Base-by-base conservation (phyloP, 2,888 invertebrate species). In the Helleia helle region DNA sequence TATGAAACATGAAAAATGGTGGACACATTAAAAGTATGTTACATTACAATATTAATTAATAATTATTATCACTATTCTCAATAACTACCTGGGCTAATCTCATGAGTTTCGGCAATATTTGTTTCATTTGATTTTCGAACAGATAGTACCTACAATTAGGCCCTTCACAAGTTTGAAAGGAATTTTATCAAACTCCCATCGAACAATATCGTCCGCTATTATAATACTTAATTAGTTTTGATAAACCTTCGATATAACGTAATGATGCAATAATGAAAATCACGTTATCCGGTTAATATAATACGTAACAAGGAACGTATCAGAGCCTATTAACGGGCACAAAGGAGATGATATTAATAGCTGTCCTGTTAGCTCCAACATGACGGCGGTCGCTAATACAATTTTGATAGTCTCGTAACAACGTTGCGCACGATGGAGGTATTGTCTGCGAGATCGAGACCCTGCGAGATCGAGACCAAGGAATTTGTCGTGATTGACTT, bases 331-430 rank as follows among this genome's bases (percentile, higher is more conserved):
- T n/a, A n/a, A n/a, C 45, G 38, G 38, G 37, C 38, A 38, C 45
- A 46, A 41, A 46, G 46, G 43, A 42, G 43, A 36, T 36, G 36
- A 29, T 43, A 42, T 44, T 48, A 48, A 48, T 46, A 42, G 43
- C 41, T 36, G 42, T 43, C 30, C 14, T 40, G n/a, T n/a, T 30
- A n/a, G 14, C 38, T 41, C 41, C 40, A 48, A 42, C 42, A 41
- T 39, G 36, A 28, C 40, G 17, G 30, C 25, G 14, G n/a, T n/a
- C n/a, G 26, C 9, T 40, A 40, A 40, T 40, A 40, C 31, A 31
- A 24, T 31, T 40, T 31, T 40, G 40, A 25, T 40, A 30, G 30
- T 15, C 25, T 9, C 30, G 8, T 22, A 15, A 25, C 25, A 18
- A 18, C 11, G 22, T 22, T 22, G 8, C 22, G 7, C 22, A 5